Conservation (phyloP, 1,140 invertebrate genomes). For the Cataglyphis hispanica region DNA sequence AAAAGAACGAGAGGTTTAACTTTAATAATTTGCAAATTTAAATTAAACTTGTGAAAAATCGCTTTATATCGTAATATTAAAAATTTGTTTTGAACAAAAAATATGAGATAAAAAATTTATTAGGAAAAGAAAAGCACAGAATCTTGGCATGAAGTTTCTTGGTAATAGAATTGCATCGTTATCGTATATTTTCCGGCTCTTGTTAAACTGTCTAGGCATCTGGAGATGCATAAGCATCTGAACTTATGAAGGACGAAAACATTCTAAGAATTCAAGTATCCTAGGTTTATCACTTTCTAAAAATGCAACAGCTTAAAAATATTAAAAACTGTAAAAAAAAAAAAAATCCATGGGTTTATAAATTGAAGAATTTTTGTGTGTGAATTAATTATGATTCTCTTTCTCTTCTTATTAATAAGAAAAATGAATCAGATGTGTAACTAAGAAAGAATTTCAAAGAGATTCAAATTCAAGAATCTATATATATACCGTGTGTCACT, state of each 20-base stretch:
- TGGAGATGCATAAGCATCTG: background rate
- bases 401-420: background rate
- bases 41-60: background rate
- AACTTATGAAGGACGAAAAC: background rate
- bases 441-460: background rate
- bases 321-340: background rate
- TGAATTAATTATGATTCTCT: background rate
- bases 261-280: background rate
- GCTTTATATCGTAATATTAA: background rate
- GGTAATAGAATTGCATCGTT: background rate
- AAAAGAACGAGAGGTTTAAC: background rate
- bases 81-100: background rate
- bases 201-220: constrained; percentile 12
- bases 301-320: background rate
- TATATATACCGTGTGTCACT: constrained; percentile 48
- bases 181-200: constrained; percentile 5
- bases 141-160: constrained; percentile 2
- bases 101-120: background rate
- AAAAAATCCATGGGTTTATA: background rate
- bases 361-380: background rate
- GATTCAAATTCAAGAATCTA: constrained; percentile 23
- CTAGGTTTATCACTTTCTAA: background rate
- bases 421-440: background rate
- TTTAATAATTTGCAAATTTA: background rate
- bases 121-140: constrained; percentile 12